Evolutionary conservation across 2,888 invertebrate species (phyloP).

Genomic region (Idaea dimidiata): DNA sequence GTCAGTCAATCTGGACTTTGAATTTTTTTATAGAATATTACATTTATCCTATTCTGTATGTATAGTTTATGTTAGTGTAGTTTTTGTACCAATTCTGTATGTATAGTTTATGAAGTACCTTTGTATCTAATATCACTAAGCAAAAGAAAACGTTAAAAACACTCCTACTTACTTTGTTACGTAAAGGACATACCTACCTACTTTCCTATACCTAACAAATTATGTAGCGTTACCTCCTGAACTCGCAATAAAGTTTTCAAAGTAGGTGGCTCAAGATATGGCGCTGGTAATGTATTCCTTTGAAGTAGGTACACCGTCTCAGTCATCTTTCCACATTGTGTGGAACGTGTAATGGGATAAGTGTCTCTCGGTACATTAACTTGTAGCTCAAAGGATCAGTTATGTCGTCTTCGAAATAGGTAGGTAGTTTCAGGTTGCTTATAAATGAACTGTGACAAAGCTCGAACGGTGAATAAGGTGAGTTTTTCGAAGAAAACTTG

Average conservation of each 20-base stretch:
- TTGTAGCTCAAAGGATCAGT: slow-evolving; percentile 36
- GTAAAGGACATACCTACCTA: not conserved
- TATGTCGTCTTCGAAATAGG: slow-evolving; percentile 7
- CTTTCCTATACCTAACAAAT: not conserved
- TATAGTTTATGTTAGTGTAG: too few relatives aligned
- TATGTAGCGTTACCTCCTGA: not conserved
- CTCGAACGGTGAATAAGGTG: not conserved
- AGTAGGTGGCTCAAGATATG: slow-evolving; percentile 32
- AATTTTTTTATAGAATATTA: too few relatives aligned
- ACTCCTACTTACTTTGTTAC: too few relatives aligned
- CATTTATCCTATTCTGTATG: too few relatives aligned
- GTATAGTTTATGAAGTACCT: too few relatives aligned
- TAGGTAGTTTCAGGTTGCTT: not conserved
- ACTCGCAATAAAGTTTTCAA: slow-evolving; percentile 30
- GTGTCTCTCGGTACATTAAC: slow-evolving; percentile 41
- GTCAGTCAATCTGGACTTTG: too few relatives aligned
- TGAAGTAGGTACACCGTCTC: slow-evolving; percentile 32
- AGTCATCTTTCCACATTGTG: slow-evolving; percentile 18
- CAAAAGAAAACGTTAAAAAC: too few relatives aligned
- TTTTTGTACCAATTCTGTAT: too few relatives aligned
- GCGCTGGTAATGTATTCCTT: slow-evolving; percentile 42
- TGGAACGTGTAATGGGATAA: slow-evolving; percentile 23
- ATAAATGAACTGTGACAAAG: not conserved
- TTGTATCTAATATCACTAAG: too few relatives aligned
- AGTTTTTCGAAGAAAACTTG: not conserved